A percentile compares a stretch with the other conserved stretches of the same genome.
These are phyloP conservation scores for Alethe castanea DNA, from an alignment of 2,113 vertebrate genomes.

Conservation along the genomic window DNA sequence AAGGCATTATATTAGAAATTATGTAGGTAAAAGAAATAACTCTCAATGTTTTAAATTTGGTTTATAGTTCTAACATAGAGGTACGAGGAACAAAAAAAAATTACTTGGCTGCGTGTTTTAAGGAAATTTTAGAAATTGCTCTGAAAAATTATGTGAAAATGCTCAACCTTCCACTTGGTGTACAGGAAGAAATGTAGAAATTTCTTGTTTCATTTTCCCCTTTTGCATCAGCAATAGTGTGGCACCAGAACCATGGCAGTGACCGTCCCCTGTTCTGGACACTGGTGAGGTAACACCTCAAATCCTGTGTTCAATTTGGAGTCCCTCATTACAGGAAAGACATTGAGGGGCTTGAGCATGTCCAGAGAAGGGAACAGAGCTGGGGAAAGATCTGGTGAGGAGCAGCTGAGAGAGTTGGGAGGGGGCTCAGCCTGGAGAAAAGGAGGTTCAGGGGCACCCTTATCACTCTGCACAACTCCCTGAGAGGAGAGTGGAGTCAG, in stretches of 20 bases:
- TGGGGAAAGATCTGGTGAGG: neutral
- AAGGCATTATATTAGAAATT: neutral
- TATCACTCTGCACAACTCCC: accelerated
- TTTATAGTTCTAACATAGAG: neutral
- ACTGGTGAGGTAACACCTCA: neutral
- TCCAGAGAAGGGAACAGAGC: neutral
- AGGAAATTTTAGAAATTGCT: neutral
- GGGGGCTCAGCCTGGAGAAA: neutral
- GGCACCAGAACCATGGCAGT: neutral
- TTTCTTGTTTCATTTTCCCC: neutral
- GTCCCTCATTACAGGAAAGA: accelerated
- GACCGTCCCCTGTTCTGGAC: accelerated
- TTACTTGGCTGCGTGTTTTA: neutral
- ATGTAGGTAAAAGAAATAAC: neutral
- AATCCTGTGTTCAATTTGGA: neutral
- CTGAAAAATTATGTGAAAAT: neutral
- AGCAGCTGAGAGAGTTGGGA: neutral
- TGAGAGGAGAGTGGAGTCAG: accelerated
- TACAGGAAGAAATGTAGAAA: neutral
- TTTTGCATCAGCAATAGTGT: accelerated
- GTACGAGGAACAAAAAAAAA: neutral
- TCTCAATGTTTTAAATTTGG: neutral
- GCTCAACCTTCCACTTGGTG: neutral
- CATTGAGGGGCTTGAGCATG: accelerated
- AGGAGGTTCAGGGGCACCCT: neutral